phyloP scores from a whole-genome alignment of 2,797 vertebrate genomes.

The Nyctibius grandis region DNA sequence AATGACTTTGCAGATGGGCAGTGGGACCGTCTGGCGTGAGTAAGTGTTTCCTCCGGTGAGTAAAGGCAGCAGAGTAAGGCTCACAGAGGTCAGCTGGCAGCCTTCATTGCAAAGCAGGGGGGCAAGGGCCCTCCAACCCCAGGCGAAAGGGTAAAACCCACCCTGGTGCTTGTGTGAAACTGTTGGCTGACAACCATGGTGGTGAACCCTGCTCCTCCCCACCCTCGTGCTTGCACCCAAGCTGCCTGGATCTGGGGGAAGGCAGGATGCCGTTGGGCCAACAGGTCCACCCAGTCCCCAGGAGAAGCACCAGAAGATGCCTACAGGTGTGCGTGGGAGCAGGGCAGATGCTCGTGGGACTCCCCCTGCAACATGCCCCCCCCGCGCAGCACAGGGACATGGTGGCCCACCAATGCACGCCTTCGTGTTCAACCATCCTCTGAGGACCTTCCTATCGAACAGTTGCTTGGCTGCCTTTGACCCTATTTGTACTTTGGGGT shows the following conservation, averaged over 20 bases:
- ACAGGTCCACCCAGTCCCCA: background rate
- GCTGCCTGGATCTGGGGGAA: background rate
- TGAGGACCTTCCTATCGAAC: background rate
- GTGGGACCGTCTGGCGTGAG: background rate
- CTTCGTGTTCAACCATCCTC: background rate
- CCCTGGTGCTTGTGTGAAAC: background rate
- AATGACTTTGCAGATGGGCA: background rate
- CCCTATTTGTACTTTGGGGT: background rate
- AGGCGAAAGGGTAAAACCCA: background rate
- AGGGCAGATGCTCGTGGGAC: background rate
- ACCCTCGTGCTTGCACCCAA: background rate
- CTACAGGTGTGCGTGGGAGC: background rate
- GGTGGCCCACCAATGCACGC: background rate
- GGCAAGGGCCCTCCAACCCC: accelerated
- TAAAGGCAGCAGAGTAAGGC: background rate
- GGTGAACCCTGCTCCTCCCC: background rate
- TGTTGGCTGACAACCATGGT: background rate
- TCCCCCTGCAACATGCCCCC: background rate
- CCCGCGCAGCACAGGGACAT: background rate
- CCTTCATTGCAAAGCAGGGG: background rate
- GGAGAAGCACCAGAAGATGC: background rate
- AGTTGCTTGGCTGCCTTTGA: background rate
- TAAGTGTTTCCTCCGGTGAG: background rate
- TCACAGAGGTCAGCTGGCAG: background rate
- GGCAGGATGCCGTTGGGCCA: background rate